phyloP scores from a whole-genome alignment of 2,797 vertebrate species.

The Manis pentadactyla region DNA sequence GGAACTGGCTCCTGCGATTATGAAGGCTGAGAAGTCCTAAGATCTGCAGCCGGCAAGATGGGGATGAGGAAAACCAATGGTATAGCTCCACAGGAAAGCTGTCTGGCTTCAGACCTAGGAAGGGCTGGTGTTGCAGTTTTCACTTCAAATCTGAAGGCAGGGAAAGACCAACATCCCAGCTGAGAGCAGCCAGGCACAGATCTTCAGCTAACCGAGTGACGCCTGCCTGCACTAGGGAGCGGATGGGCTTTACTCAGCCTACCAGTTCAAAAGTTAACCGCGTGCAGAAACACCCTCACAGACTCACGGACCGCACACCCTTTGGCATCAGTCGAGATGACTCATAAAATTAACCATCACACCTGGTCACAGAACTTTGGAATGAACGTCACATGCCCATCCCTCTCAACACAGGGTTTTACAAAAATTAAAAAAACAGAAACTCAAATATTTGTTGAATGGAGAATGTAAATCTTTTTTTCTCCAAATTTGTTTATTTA shows the following conservation, averaged over 20 bases:
- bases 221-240: neutral
- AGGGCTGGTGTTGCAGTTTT: neutral
- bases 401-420: neutral
- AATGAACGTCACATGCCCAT: neutral
- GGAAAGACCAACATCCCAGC: neutral
- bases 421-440: neutral
- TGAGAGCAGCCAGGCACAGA: neutral
- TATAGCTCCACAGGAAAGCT: neutral
- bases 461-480: neutral
- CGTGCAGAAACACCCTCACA: neutral
- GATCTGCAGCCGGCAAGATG: neutral
- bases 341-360: slow-evolving; percentile 5
- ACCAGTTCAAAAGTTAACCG: neutral
- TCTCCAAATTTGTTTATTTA: neutral
- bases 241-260: neutral
- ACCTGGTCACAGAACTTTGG: slow-evolving; percentile 8
- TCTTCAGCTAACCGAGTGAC: neutral
- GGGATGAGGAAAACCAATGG: neutral
- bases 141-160: neutral
- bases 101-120: neutral
- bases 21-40: neutral
- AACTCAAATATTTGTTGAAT: slow-evolving; percentile 17
- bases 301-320: neutral
- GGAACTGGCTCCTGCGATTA: neutral
- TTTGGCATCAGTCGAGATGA: neutral